Evolutionary conservation across 2,113 vertebrate genomes (phyloP), one percentile per base, ranked within the genome.

Genomic region (Indicator indicator): DNA sequence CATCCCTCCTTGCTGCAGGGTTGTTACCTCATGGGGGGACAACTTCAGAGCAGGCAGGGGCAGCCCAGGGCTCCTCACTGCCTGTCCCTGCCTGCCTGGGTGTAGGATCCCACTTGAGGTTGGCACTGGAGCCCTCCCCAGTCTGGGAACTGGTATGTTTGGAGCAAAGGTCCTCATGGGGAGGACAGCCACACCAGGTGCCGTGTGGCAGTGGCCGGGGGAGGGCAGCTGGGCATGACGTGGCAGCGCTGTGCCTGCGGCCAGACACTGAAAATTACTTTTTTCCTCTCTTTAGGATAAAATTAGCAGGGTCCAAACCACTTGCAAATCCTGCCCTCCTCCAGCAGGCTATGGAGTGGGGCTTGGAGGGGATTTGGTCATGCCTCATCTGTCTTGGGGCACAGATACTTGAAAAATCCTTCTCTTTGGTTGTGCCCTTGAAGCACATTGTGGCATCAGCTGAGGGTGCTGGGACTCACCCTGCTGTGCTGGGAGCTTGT

Each of bases 371-470:
- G 77, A 16, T 7, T 19, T 82, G 70, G 28, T 91, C 70, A 48
- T 7, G 3, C 63, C 70, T 44, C 26, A 48, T 69, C 33, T 15
- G 0, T 3, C 1, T 1, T 75, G 26, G 58, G 33, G 16, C 54
- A 55, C 16, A 75, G 33, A 44, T 60, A 14, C 17, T 77, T 78
- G 48, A 23, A 42, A 83, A 84, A 38, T 42, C n/a, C 67, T 28
- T 62, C 16, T 88, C 19, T 5, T 4, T 0, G 0, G 9, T 59
- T 0, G 0, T 38, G 76, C 19, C 15, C 1, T 0, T 52, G 32
- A 62, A 33, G 58, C 58, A 30, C 8, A 2, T 42, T 64, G 59
- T 11, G 13, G n/a, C 68, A 21, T 32, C 2, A 0, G 18, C 67
- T 42, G 62, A 76, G 50, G 11, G 12, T 18, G 40, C 59, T 54